Evolutionary conservation across 2,888 invertebrate species (phyloP), one percentile per base, ranked within the genome.

Genomic region (Eupithecia inturbata): DNA sequence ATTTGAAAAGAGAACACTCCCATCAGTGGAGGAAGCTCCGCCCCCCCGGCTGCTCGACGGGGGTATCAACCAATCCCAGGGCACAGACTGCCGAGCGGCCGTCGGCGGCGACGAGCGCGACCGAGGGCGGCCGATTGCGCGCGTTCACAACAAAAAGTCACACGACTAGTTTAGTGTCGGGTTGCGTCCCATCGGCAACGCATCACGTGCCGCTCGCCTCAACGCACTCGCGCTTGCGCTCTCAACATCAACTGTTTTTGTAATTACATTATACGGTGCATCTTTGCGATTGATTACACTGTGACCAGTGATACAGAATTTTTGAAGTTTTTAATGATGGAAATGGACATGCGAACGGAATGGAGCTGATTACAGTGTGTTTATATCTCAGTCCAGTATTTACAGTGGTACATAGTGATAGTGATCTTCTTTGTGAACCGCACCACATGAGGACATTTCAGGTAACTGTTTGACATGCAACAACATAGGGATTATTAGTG

Each of bases 121-220:
- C 90, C 94, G 92, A 91, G 87, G 85, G 87, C 84, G 85, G 82
- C 91, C 93, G 92, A 92, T 78, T 83, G 85, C 85, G 88, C 87
- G 91, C 91, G 91, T 87, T 91, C 91, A 90, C 90, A 92, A 93
- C 94, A 95, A 94, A 95, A 94, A 94, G 91, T 92, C 90, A 88
- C 88, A 91, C 91, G 91, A 93, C 92, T 90, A 89, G 92, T 92
- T 95, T 93, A 95, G 95, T 95, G 91, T 94, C 93, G 95, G 94
- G 94, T 94, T 89, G 95, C 93, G 94, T 94, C 94, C 95, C 94
- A 94, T 88, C 90, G 91, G 87, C 91, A 93, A 88, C 90, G 93
- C 92, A 92, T 91, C 94, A 91, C 90, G 92, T 92, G 87, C 82
- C 86, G 91, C 87, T 87, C 85, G 83, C 83, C 81, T 81, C 79